Evolutionary conservation across 2,113 vertebrate genomes (phyloP).

Genomic region (Xenus cinereus): DNA sequence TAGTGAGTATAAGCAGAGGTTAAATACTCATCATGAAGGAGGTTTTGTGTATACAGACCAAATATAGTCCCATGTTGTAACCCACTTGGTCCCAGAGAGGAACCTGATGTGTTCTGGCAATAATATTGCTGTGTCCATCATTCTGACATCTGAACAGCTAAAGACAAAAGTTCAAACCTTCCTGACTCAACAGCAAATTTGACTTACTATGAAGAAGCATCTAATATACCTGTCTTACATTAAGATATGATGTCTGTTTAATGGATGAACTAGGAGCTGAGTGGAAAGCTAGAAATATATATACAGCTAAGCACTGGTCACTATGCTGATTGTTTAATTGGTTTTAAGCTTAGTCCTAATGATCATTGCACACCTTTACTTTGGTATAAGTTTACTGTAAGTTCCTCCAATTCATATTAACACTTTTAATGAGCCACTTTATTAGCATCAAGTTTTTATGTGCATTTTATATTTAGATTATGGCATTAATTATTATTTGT

Average conservation of each 20-base stretch:
- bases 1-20: not conserved
- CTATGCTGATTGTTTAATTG: not conserved
- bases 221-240: not conserved
- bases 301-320: not conserved
- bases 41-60: not conserved
- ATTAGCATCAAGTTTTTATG: not conserved
- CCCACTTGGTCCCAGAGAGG: not conserved
- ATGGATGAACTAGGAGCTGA: not conserved
- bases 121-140: not conserved
- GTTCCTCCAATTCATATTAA: not conserved
- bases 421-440: not conserved
- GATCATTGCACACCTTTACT: not conserved
- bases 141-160: not conserved
- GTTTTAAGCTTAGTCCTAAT: not conserved
- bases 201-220: not conserved
- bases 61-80: not conserved
- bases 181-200: not conserved
- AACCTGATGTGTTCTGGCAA: not conserved
- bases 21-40: not conserved
- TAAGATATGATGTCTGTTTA: not conserved
- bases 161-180: not conserved
- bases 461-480: not conserved
- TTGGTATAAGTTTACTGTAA: not conserved
- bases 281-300: not conserved
- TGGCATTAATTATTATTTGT: not conserved